Conservation (phyloP, 2,113 vertebrate species). For the Eudorcas thomsonii region DNA sequence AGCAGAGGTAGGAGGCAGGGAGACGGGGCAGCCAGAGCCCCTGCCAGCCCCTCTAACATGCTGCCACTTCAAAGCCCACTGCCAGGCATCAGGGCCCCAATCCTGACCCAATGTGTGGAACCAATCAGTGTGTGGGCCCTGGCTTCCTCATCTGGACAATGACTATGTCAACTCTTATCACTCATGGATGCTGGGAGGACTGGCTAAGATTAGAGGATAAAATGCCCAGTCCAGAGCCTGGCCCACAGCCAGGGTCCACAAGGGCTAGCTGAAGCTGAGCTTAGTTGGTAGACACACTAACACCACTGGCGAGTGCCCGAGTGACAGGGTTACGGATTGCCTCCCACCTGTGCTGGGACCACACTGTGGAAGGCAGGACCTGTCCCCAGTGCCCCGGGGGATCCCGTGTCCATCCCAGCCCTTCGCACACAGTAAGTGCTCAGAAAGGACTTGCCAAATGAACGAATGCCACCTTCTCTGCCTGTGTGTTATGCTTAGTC, state of each 20-base stretch:
- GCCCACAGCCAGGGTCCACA: neutral
- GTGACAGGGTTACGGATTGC: neutral
- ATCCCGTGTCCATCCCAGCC: neutral
- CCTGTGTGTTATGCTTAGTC: neutral
- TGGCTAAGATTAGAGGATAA: neutral
- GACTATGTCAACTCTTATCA: neutral
- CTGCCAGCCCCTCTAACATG: neutral
- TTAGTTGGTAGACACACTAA: neutral
- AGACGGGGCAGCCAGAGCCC: neutral
- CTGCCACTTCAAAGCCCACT: neutral
- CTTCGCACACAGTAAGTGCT: neutral
- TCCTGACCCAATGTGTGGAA: slow-evolving; percentile 35
- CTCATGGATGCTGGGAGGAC: neutral
- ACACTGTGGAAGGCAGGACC: neutral
- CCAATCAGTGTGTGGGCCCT: neutral
- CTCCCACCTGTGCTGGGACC: neutral
- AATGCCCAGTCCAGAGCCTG: neutral
- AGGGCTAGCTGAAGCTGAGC: neutral
- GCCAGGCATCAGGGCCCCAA: neutral
- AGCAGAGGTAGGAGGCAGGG: neutral
- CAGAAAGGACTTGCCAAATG: neutral
- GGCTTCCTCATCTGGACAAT: neutral
- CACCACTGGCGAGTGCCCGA: rapidly evolving
- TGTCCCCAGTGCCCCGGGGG: neutral
- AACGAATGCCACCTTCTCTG: neutral